These are phyloP conservation scores for Gephyroberyx darwinii DNA, from an alignment of 2,797 vertebrate species.

Conservation along the genomic window DNA sequence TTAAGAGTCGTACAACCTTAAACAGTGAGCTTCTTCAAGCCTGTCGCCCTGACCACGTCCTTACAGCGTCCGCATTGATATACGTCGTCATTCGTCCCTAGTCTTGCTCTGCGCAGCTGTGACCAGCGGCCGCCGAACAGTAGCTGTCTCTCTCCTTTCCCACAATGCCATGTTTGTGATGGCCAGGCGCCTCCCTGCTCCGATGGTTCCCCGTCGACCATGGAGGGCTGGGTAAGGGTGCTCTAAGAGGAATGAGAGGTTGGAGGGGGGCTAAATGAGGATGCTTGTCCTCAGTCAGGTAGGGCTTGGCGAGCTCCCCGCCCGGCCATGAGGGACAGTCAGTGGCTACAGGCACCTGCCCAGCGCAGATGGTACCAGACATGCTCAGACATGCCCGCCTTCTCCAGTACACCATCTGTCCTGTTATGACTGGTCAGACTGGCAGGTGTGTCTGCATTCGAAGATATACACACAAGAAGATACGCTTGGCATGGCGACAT, in stretches of 20 bases:
- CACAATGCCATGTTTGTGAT: slow-evolving; percentile 70
- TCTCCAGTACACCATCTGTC: slow-evolving; percentile 79
- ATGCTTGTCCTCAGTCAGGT: slow-evolving; percentile 71
- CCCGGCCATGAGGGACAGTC: slow-evolving; percentile 35
- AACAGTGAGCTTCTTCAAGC: slow-evolving; percentile 57
- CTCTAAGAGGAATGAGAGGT: slow-evolving; percentile 3
- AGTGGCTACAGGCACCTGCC: slow-evolving; percentile 82
- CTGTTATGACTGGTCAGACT: slow-evolving; percentile 76
- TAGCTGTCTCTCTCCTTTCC: slow-evolving; percentile 64
- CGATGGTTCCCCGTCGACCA: slow-evolving; percentile 18
- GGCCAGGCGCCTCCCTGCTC: slow-evolving; percentile 27
- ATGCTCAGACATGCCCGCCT: slow-evolving; percentile 73
- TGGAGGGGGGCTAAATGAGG: slow-evolving; percentile 47
- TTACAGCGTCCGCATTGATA: slow-evolving; percentile 67
- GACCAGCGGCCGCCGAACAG: slow-evolving; percentile 58
- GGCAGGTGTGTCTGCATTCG: slow-evolving; percentile 18
- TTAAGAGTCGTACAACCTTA: slow-evolving; percentile 29
- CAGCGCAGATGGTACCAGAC: slow-evolving; percentile 85
- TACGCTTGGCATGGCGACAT: not conserved
- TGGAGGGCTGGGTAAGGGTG: slow-evolving; percentile 43
- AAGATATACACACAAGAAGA: not conserved
- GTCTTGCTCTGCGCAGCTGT: slow-evolving; percentile 70
- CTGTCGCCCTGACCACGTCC: slow-evolving; percentile 45
- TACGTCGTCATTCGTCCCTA: slow-evolving; percentile 59
- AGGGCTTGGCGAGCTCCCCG: slow-evolving; percentile 72